These are phyloP conservation scores for Cassiopea andromeda DNA, from an alignment of 30 jellyfish, hydroid and myxozoan genomes.

Conservation along the genomic window DNA sequence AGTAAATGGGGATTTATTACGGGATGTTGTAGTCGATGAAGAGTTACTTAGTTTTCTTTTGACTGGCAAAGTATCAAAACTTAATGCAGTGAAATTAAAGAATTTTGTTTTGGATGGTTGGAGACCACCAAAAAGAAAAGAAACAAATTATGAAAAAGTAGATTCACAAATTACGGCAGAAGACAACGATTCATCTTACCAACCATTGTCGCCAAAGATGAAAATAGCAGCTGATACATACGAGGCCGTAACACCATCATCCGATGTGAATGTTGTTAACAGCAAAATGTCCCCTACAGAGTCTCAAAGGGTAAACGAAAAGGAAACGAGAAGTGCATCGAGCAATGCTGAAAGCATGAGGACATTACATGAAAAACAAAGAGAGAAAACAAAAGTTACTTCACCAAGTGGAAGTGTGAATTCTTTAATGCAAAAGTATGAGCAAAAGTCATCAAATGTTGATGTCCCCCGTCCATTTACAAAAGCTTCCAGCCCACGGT, in stretches of 20 bases:
- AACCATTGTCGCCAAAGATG: conserved; percentile 29
- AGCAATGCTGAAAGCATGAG: not conserved
- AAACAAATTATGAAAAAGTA: conserved; percentile 17
- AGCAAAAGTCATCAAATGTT: conserved; percentile 36
- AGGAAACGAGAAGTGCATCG: not conserved
- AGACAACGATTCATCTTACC: conserved; percentile 10
- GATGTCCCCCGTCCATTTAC: conserved; percentile 51
- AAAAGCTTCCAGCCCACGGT: conserved; percentile 11
- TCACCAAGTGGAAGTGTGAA: conserved; percentile 53
- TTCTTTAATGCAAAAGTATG: conserved; percentile 64
- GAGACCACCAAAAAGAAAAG: conserved; percentile 85
- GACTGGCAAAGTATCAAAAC: conserved; percentile 60
- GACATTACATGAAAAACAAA: not conserved
- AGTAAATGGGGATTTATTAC: conserved; percentile 92
- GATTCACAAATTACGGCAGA: not conserved
- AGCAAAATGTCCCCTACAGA: not conserved
- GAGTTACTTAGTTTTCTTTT: conserved; percentile 60
- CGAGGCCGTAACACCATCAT: conserved; percentile 18
- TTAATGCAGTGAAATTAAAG: conserved; percentile 82
- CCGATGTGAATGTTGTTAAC: not conserved
- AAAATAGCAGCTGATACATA: not conserved
- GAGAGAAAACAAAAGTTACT: conserved; percentile 29
- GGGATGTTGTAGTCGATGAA: conserved; percentile 89
- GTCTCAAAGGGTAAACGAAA: not conserved
- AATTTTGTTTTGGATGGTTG: conserved; percentile 91